These are phyloP conservation scores for Mesorhabditis sp. DNA, from an alignment of 2,888 invertebrate species.

Conservation along the genomic window DNA sequence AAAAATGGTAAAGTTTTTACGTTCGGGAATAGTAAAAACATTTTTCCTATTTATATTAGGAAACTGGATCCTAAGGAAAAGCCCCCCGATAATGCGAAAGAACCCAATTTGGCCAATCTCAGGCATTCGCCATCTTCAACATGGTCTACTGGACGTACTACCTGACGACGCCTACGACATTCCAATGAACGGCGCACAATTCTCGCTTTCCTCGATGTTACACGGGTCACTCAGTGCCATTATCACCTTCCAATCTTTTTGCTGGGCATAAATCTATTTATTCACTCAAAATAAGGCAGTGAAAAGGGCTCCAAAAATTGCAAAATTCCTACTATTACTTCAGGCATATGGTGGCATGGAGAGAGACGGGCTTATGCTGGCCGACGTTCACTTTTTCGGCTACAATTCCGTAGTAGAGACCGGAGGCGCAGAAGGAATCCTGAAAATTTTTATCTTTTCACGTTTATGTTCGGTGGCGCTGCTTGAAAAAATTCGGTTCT, in stretches of 20 bases:
- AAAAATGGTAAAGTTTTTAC: too few species aligned
- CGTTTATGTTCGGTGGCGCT: background rate
- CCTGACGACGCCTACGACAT: conserved; percentile 23
- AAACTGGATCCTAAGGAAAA: too few species aligned
- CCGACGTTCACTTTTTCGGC: conserved; percentile 38
- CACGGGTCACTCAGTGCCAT: too few species aligned
- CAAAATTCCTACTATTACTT: conserved; percentile 22
- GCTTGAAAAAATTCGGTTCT: background rate
- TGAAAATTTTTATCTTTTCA: conserved; percentile 16
- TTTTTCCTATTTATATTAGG: too few species aligned
- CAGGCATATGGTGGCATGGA: conserved; percentile 41
- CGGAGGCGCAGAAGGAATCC: conserved; percentile 47
- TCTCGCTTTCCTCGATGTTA: too few species aligned
- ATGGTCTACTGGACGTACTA: conserved; percentile 49
- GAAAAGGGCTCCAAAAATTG: background rate
- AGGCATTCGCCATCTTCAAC: conserved; percentile 50
- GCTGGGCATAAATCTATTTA: background rate
- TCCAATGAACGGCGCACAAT: background rate
- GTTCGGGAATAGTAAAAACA: too few species aligned
- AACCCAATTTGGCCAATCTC: conserved; percentile 10
- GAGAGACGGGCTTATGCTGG: conserved; percentile 39
- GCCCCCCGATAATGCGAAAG: too few species aligned
- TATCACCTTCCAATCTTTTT: too few species aligned
- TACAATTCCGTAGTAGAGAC: conserved; percentile 47
- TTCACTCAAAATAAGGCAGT: background rate